These are phyloP conservation scores for Bettongia penicillata DNA, from an alignment of 2,113 vertebrate species.

Conservation along the genomic window DNA sequence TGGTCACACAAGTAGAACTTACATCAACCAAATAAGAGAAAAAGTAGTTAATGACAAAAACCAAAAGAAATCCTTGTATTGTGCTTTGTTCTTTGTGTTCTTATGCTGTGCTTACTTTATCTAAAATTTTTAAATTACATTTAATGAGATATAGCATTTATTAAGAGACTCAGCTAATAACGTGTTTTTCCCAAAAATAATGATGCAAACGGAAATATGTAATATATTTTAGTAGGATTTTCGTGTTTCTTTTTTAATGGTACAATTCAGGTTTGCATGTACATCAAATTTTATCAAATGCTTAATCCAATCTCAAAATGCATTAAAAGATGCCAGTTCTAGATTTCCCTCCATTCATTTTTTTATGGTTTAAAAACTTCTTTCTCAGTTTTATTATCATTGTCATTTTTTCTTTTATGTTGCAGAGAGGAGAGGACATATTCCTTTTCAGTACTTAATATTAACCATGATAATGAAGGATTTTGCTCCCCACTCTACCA, in stretches of 20 bases:
- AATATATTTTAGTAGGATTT: slow-evolving; percentile 21
- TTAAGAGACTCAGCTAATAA: too few relatives aligned
- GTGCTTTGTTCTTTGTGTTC: too few relatives aligned
- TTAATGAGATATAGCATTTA: too few relatives aligned
- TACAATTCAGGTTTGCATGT: not conserved
- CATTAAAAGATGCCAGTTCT: slow-evolving; percentile 3
- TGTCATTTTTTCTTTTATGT: not conserved
- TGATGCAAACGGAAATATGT: too few relatives aligned
- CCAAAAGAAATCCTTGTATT: not conserved
- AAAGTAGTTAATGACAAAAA: not conserved
- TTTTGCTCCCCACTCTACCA: slow-evolving; percentile 32
- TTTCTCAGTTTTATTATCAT: not conserved
- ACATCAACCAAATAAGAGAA: not conserved
- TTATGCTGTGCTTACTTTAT: too few relatives aligned
- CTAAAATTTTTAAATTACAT: too few relatives aligned
- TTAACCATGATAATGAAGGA: slow-evolving; percentile 15
- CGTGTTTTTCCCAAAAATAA: too few relatives aligned
- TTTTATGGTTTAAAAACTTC: not conserved
- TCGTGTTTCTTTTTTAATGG: not conserved
- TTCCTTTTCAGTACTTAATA: not conserved
- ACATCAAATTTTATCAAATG: not conserved
- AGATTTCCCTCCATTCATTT: not conserved
- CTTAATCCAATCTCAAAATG: slow-evolving; percentile 8
- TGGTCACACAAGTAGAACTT: not conserved
- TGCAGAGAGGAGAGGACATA: not conserved